Base-by-base conservation (phyloP, 53 echinoderm and acorn worm genomes). In the Paracentrotus lividus region DNA sequence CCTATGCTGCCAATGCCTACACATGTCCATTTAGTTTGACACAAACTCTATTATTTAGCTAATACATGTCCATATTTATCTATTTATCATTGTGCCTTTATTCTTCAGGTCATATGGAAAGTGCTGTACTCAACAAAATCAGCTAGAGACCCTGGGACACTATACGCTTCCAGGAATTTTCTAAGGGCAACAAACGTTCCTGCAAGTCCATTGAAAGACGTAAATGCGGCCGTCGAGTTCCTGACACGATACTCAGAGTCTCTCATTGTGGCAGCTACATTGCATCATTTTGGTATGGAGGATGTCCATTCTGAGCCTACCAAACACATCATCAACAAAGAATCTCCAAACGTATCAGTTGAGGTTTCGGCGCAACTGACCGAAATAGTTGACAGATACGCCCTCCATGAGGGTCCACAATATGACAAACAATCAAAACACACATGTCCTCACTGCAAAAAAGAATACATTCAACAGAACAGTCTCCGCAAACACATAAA, bases 91-190 rank as follows among this genome's bases (percentile, higher is more conserved):
- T n/a, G n/a, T n/a, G n/a, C n/a, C n/a, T n/a, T n/a, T n/a, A n/a
- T n/a, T n/a, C n/a, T n/a, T 59, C 31, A 95, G 95, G 95, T 95
- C 5, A 93, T 95, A 53, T 95, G 95, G 95, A 93, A 86, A 53
- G 42, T 88, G 31, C 38, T 95, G 23, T 95, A 93, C 57, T 66
- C 93, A 20, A 84, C 93, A 26, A 36, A 54, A 20, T 88, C 93
- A 47, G 47, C 93, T 47, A n/a, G 95, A 38, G 95, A 95, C 49
- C 72, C 89, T 49, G 95, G 95, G 34, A 95, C 95, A 64, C 31
- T 95, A 21, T 95, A 61, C 51, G 81, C 93, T 59, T 64, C 93
- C 24, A 95, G 47, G 72, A 93, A 85, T 59, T 95, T 95, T 42
- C 85, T 95, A 1, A 78, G 33, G 68, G 93, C 93, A 20, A 44